These are phyloP conservation scores for Eunapius fragilis DNA, from an alignment of 37 sponge, comb jelly and placozoan species.

Conservation along the genomic window DNA sequence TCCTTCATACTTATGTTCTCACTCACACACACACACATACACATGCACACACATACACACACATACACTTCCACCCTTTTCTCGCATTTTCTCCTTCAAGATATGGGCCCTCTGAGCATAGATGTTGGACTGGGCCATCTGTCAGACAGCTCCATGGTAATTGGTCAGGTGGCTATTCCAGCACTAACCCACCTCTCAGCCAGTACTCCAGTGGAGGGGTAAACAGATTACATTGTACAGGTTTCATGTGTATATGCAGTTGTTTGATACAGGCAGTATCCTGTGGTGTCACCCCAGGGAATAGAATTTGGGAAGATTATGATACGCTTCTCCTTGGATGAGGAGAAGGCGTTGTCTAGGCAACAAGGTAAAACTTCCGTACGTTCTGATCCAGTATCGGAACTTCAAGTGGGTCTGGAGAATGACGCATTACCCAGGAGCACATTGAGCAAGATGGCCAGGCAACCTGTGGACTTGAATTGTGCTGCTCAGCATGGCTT, in stretches of 20 bases:
- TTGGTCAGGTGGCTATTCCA: slow-evolving; percentile 54
- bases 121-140: slow-evolving; percentile 67
- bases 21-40: no score
- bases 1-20: no score
- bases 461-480: neutral
- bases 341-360: neutral
- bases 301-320: slow-evolving; percentile 42
- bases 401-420: neutral
- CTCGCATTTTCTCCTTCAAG: slow-evolving; percentile 9
- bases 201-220: slow-evolving; percentile 35
- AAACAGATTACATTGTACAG: neutral
- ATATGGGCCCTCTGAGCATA: slow-evolving; percentile 71
- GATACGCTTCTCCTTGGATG: slow-evolving; percentile 26
- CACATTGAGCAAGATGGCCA: neutral
- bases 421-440: neutral
- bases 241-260: neutral
- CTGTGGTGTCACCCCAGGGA: slow-evolving; percentile 27
- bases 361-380: neutral
- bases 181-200: slow-evolving; percentile 27
- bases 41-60: neutral
- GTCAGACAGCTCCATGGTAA: slow-evolving; percentile 51
- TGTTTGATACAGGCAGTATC: slow-evolving; percentile 17
- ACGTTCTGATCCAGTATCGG: neutral
- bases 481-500: neutral
- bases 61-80: neutral